Percentiles rank a stretch among this genome's conserved stretches.
Conservation (phyloP, 2,888 invertebrate species). For the Noctua janthe region DNA sequence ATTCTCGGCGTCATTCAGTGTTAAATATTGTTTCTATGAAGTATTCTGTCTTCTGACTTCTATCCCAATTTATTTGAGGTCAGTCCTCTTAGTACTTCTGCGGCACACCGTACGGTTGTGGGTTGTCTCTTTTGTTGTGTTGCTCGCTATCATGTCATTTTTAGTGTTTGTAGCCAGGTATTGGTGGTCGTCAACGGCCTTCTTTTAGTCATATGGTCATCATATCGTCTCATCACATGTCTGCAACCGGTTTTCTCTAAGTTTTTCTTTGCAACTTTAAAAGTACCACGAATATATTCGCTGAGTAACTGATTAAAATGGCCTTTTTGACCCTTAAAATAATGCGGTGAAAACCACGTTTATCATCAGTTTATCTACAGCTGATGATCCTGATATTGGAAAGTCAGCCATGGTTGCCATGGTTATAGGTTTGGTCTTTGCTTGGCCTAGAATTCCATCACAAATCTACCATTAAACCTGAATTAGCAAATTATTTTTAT, state of each 20-base stretch:
- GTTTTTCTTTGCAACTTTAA: not conserved
- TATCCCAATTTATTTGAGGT: not conserved
- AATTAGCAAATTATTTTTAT: not conserved
- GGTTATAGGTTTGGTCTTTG: not conserved
- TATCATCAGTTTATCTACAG: not conserved
- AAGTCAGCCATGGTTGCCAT: not conserved
- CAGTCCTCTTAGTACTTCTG: not conserved
- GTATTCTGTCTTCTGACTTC: not conserved
- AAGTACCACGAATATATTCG: not conserved
- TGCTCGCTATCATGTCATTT: not conserved
- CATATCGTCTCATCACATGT: not conserved
- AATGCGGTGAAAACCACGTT: not conserved
- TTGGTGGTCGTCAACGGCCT: not conserved
- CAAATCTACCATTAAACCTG: not conserved
- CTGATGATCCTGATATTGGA: not conserved
- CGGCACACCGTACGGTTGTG: not conserved
- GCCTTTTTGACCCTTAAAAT: not conserved
- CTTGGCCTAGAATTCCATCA: not conserved
- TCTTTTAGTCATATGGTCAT: not conserved
- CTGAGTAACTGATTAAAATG: not conserved
- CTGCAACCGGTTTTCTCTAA: not conserved
- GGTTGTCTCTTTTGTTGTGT: not conserved
- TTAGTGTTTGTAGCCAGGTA: not conserved
- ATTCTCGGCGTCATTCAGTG: not conserved
- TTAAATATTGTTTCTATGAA: not conserved